Conservation (phyloP, 2,113 vertebrate genomes). For the Corythoichthys haematopterus region DNA sequence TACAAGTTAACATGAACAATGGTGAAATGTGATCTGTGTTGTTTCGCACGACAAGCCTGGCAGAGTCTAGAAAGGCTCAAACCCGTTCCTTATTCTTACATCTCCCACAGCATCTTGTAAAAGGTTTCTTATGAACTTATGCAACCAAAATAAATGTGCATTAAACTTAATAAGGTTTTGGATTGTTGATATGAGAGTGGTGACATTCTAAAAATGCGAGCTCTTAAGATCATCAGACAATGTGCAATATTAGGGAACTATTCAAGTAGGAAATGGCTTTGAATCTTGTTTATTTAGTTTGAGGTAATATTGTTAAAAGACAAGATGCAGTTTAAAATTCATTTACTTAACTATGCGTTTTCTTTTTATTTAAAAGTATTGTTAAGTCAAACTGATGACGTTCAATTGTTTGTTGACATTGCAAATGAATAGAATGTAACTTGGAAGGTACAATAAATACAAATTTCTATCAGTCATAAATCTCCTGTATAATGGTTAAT, state of each 20-base stretch:
- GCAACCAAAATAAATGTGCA: slow-evolving; percentile 83
- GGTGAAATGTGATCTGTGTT: slow-evolving; percentile 56
- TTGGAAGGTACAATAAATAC: slow-evolving; percentile 78
- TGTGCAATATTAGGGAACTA: slow-evolving; percentile 74
- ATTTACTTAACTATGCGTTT: slow-evolving; percentile 63
- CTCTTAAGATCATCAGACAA: slow-evolving; percentile 57
- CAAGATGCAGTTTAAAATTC: slow-evolving; percentile 53
- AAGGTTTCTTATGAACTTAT: slow-evolving; percentile 75
- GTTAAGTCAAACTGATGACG: slow-evolving; percentile 72
- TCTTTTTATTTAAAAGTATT: slow-evolving; percentile 68
- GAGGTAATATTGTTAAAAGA: slow-evolving; percentile 62
- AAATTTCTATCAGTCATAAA: slow-evolving; percentile 73
- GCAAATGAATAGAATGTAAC: slow-evolving; percentile 77
- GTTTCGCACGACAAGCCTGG: slow-evolving; percentile 60
- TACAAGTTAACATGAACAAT: slow-evolving; percentile 45
- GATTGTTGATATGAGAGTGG: slow-evolving; percentile 40
- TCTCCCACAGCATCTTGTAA: slow-evolving; percentile 73
- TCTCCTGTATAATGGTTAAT: slow-evolving; percentile 73
- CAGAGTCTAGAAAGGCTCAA: slow-evolving; percentile 57
- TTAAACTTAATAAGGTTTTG: slow-evolving; percentile 72
- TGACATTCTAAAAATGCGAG: slow-evolving; percentile 17
- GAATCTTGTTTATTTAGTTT: slow-evolving; percentile 65
- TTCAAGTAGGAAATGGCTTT: slow-evolving; percentile 65
- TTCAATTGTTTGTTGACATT: slow-evolving; percentile 70
- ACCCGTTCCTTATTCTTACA: slow-evolving; percentile 70